These are phyloP conservation scores for Dendrolimus houi DNA, from an alignment of 2,888 invertebrate species.

Conservation along the genomic window DNA sequence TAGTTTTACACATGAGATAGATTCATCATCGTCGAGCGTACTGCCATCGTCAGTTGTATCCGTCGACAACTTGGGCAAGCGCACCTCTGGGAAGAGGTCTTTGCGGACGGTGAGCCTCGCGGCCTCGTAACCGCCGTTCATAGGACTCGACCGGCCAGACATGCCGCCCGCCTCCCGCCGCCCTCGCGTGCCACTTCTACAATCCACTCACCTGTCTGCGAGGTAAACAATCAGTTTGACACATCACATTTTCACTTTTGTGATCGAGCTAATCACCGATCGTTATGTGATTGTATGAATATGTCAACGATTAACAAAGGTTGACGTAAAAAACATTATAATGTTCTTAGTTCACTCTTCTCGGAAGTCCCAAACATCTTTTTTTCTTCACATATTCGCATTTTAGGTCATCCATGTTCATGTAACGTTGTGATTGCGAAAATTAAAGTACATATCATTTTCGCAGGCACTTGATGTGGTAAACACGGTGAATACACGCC, in stretches of 20 bases:
- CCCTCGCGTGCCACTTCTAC: slow-evolving; percentile 68
- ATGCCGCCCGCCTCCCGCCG: slow-evolving; percentile 70
- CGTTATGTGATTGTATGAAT: slow-evolving; percentile 46
- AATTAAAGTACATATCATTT: slow-evolving; percentile 74
- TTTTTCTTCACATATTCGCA: slow-evolving; percentile 74
- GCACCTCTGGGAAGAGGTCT: slow-evolving; percentile 64
- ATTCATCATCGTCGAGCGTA: slow-evolving; percentile 41
- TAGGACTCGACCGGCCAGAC: slow-evolving; percentile 70
- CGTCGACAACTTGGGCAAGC: slow-evolving; percentile 35
- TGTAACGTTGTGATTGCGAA: slow-evolving; percentile 77
- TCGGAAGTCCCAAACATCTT: slow-evolving; percentile 68
- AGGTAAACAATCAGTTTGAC: slow-evolving; percentile 77
- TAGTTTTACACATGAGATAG: slow-evolving; percentile 58
- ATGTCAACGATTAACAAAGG: slow-evolving; percentile 53
- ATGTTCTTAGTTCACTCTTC: slow-evolving; percentile 59
- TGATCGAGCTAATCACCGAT: slow-evolving; percentile 55
- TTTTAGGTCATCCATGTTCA: slow-evolving; percentile 78
- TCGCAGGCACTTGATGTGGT: slow-evolving; percentile 65
- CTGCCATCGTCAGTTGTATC: slow-evolving; percentile 32
- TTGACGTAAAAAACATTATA: slow-evolving; percentile 56
- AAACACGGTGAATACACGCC: slow-evolving; percentile 44
- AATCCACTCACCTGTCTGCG: slow-evolving; percentile 73
- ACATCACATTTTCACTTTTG: slow-evolving; percentile 77
- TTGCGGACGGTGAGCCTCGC: slow-evolving; percentile 68
- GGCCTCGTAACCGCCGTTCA: slow-evolving; percentile 68